Base-by-base conservation (phyloP, 2,888 invertebrate species). In the Cheilosia vulpina region DNA sequence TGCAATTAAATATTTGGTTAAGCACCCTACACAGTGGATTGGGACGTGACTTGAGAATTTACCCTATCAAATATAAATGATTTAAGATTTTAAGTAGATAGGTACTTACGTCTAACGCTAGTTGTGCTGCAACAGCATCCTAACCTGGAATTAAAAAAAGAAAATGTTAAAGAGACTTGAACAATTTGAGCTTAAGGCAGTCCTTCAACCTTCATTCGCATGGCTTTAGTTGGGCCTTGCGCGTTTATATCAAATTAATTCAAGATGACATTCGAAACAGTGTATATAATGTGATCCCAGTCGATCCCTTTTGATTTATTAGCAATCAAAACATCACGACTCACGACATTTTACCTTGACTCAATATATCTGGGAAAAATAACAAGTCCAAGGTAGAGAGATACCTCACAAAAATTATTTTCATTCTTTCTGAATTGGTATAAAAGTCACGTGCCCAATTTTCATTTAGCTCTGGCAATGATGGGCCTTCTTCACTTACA, bases 361-460 rank as follows among this genome's bases (percentile, higher is more conserved):
- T 34, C 19, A 15, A 62, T 45, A 62, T 45, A 47, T 62, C n/a
- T 31, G 9, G 27, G 19, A 47, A 9, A 9, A 17, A 34, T 1
- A 38, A 65, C 34, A 50, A 63, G 50, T 50, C 21, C 63, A 65
- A 65, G 50, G 63, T 65, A 34, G 13, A 19, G n/a, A 21, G 2
- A 7, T 31, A 31, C 31, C 31, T 31, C 13, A 24, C 15, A 27
- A 24, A 47, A 45, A 6, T n/a, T n/a, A n/a, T 43, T 47, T 47
- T 47, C 24, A 41, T 47, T 43, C 27, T 55, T n/a, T 52, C n/a
- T 1, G 15, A 43, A 78, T 73, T 79, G 79, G 79, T 83, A 83
- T 83, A 83, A 79, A 84, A 58, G 63, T 75, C 83, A 83, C 68
- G 79, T 83, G 83, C 58, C 52, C 9, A 47, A 75, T 52, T 43